These are phyloP conservation scores for Procapra przewalskii DNA, from an alignment of 2,113 vertebrate genomes.

Conservation along the genomic window DNA sequence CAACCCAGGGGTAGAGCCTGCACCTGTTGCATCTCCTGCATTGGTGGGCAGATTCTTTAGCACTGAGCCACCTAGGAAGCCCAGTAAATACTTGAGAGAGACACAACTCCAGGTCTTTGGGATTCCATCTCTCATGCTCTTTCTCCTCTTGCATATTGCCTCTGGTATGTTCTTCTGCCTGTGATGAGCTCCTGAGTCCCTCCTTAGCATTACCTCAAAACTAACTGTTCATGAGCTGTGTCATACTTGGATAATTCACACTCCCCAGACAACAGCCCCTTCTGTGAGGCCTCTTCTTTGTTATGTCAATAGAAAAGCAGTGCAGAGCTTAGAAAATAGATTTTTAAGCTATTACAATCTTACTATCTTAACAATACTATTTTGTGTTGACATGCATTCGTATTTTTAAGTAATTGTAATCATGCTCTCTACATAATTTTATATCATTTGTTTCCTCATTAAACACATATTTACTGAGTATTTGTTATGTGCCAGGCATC, in stretches of 20 bases:
- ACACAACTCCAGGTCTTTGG: background rate
- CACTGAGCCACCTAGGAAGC: background rate
- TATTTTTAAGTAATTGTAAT: background rate
- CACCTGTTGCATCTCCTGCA: background rate
- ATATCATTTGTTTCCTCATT: background rate
- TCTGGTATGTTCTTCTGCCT: background rate
- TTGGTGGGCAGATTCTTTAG: background rate
- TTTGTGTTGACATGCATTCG: conserved; percentile 5
- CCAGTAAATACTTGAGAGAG: background rate
- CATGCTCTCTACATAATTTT: background rate
- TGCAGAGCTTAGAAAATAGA: background rate
- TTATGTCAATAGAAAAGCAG: background rate
- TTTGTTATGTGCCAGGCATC: background rate
- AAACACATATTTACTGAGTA: background rate
- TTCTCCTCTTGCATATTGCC: background rate
- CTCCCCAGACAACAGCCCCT: background rate
- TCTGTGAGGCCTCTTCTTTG: background rate
- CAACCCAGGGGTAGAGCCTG: background rate
- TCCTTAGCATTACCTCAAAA: background rate
- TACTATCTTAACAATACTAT: background rate
- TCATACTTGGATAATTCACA: background rate
- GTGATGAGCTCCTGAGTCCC: background rate
- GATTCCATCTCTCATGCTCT: background rate
- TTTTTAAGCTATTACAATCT: background rate
- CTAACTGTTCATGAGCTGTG: background rate